phyloP scores from a whole-genome alignment of 2,113 vertebrate genomes.

The Hoplias malabaricus region DNA sequence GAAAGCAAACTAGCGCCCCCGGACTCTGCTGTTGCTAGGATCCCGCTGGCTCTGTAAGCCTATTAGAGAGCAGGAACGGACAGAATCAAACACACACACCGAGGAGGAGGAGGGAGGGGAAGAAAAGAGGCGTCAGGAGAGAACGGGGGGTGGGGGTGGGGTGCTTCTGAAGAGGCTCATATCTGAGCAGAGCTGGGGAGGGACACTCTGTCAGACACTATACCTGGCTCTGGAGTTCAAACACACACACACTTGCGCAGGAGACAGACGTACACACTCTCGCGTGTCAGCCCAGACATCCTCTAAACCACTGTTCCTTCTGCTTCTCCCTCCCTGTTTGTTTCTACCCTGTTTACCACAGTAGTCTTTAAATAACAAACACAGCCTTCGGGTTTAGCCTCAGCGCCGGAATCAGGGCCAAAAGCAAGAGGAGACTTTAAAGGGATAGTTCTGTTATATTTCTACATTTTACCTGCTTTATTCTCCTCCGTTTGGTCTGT shows the following conservation, averaged over 20 bases:
- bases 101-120: slow-evolving; percentile 24
- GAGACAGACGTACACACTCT: not conserved
- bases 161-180: slow-evolving; percentile 29
- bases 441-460: not conserved
- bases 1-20: slow-evolving; percentile 42
- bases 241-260: not conserved
- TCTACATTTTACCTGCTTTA: accelerated
- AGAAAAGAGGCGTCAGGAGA: slow-evolving; percentile 39
- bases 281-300: slow-evolving; percentile 10
- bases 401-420: not conserved
- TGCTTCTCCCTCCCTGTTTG: not conserved
- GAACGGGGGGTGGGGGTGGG: not conserved
- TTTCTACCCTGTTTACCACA: slow-evolving; percentile 10
- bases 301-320: not conserved
- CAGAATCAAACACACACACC: slow-evolving; percentile 31
- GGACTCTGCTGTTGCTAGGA: slow-evolving; percentile 65
- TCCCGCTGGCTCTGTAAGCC: slow-evolving; percentile 58
- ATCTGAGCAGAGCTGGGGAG: slow-evolving; percentile 1
- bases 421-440: not conserved
- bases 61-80: slow-evolving; percentile 58
- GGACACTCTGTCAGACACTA: slow-evolving; percentile 13
- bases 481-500: too few relatives aligned
- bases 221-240: slow-evolving; percentile 15
- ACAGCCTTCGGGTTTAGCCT: not conserved
- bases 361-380: not conserved